Evolutionary conservation across 2,888 invertebrate genomes (phyloP), one percentile per base, ranked within the genome.

Genomic region (Ceriagrion tenellum): DNA sequence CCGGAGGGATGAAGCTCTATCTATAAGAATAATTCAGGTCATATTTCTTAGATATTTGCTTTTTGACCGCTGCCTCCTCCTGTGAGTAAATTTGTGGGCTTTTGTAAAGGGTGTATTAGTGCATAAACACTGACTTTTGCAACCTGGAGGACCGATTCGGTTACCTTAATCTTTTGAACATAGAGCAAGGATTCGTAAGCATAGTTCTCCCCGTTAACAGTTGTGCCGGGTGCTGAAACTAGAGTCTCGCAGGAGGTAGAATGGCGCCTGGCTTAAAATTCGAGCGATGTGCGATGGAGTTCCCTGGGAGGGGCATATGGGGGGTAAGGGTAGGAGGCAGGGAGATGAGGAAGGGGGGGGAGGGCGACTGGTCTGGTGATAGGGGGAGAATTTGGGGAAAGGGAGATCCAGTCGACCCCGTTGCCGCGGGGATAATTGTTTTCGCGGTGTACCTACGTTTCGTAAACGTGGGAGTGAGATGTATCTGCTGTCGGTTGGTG

Each of bases 391-490:
- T 47, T 40, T 35, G 63, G 63, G 35, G 56, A 59, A 26, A 90
- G 56, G 40, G 59, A 23, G 91, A 63, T 63, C 69, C 63, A 63
- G 91, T 91, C 63, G 93, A 69, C 63, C 13, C 18, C 74, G 93
- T 69, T 93, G 69, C 93, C 93, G 47, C n/a, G 93, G 69, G 93
- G 93, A 93, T 93, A 93, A 93, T 93, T 69, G 93, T 93, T 93
- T 93, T 40, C 93, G 63, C 47, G 69, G 69, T 47, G n/a, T 69
- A 74, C 93, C 69, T 93, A 74, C 93, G 55, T 93, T 93, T 93
- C n/a, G 89, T 26, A 89, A n/a, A 13, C 47, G 47, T 0, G 26
- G 81, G 35, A 81, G 26, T 35, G 81, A 81, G 81, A 81, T 81
- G 81, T 81, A 35, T 81, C 81, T 55, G 16, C n/a, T 4, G 47